Evolutionary conservation across 2,797 vertebrate genomes (phyloP), one percentile per base, ranked within the genome.

Genomic region (Euphonia xanthogaster): DNA sequence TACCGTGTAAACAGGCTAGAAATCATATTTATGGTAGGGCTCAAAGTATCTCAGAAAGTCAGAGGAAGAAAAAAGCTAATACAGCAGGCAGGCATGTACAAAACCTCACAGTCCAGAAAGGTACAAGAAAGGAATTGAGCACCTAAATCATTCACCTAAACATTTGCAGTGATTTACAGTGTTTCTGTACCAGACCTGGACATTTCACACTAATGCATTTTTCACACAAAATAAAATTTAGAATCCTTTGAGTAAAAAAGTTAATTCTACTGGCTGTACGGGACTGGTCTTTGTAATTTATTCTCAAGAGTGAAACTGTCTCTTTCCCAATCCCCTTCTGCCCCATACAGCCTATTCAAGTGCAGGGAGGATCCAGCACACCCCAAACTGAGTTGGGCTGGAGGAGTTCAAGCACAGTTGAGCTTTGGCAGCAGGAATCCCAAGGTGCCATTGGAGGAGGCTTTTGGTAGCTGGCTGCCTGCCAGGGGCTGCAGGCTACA

Each of bases 1-100:
- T n/a, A 72, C 14, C 7, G 7, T 77, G 63, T 77, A 91, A 96
- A 87, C 53, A 92, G 74, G 53, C 35, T 77, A 85, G 71, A 85
- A 91, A 89, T 30, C 21, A 4, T 72, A 74, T 73, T 87, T 92
- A 93, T 45, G 53, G 45, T 77, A 85, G 40, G 39, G 42, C 60
- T 74, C 62, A 45, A 88, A 81, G 83, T 63, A 92, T 30, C 33
- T 70, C 67, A 75, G 63, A 73, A 84, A 85, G 54, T n/a, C 47
- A 80, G 55, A 83, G 58, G 37, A 84, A 84, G 27, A 62, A 88
- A 90, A 75, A 87, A 67, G 8, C 30, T 86, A 19, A 33, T 66
- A 80, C 23, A 77, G 11, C 19, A 88, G 22, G 39, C 53, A 88
- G n/a, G 28, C 14, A n/a, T 42, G 33, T 42, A 66, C 9, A 86